phyloP scores from a whole-genome alignment of 2,797 vertebrate genomes.

The Picus viridis region DNA sequence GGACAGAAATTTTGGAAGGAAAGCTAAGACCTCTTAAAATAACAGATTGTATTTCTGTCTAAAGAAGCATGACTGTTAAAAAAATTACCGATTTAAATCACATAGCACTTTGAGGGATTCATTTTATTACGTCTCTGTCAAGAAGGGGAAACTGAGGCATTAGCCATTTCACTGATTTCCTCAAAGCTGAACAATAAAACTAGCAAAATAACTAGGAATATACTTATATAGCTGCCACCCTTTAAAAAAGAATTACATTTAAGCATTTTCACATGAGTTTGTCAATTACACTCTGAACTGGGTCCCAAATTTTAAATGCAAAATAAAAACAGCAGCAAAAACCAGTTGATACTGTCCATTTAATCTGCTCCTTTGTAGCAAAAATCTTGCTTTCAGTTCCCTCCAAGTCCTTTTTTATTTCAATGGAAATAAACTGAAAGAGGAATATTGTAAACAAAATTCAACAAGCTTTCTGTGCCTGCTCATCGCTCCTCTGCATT shows the following conservation, averaged over 20 bases:
- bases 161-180: rapidly evolving
- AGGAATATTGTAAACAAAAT: not conserved
- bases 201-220: not conserved
- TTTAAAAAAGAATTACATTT: not conserved
- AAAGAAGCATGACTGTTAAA: not conserved
- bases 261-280: not conserved
- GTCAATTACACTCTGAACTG: not conserved
- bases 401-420: not conserved
- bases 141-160: constrained; percentile 11
- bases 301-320: rapidly evolving
- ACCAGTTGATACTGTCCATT: not conserved
- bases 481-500: not conserved
- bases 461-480: not conserved
- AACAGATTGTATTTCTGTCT: not conserved
- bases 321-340: not conserved
- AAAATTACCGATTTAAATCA: not conserved
- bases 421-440: not conserved
- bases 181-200: not conserved
- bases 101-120: rapidly evolving
- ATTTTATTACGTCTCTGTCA: rapidly evolving
- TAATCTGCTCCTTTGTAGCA: not conserved
- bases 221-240: not conserved
- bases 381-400: not conserved
- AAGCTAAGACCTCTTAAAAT: not conserved
- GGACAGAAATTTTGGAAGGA: not conserved